Evolutionary conservation across 2,113 vertebrate genomes (phyloP), one percentile per base, ranked within the genome.

Genomic region (Percopsis transmontana): DNA sequence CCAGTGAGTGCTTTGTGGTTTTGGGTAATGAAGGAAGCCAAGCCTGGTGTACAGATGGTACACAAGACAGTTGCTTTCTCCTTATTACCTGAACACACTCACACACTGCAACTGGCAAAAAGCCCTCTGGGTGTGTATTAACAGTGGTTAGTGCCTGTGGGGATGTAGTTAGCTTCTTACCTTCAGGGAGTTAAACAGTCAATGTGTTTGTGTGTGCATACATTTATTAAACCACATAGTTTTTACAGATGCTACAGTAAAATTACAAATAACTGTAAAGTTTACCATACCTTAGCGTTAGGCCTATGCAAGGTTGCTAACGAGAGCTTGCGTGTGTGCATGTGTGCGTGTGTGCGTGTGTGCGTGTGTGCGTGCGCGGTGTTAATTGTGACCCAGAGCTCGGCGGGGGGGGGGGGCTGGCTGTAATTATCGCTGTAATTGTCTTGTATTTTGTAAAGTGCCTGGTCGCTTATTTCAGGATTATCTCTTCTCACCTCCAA

Each of bases 381-480:
- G 89, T 80, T 92, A 91, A 90, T 88, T 91, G 85, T 86, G 89
- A 92, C 87, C 88, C 56, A 84, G 81, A 82, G 88, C 27, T 33
- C 27, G 8, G 84, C 82, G 77, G 79, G 66, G 80, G 84, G 86
- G 85, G 85, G 83, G 90, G 80, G 83, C 89, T 87, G 79, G 79
- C 83, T 90, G 87, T 92, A 92, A 92, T 91, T 91, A 92, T 90
- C 88, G 80, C 73, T 90, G 87, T 91, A 91, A 92, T 92, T 90
- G 89, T 90, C 73, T 81, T 82, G 87, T 92, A 90, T 90, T 92
- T 92, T 92, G 90, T 90, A 92, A 91, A 92, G 91, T 91, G 88
- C 85, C 85, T 89, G 85, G 90, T 91, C 87, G 70, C 91, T 91
- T 92, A 91, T 89, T 86, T 90, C 88, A 79, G 87, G 87, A 90